phyloP scores from a whole-genome alignment of 2,797 vertebrate genomes.

The Lophura swinhoii region DNA sequence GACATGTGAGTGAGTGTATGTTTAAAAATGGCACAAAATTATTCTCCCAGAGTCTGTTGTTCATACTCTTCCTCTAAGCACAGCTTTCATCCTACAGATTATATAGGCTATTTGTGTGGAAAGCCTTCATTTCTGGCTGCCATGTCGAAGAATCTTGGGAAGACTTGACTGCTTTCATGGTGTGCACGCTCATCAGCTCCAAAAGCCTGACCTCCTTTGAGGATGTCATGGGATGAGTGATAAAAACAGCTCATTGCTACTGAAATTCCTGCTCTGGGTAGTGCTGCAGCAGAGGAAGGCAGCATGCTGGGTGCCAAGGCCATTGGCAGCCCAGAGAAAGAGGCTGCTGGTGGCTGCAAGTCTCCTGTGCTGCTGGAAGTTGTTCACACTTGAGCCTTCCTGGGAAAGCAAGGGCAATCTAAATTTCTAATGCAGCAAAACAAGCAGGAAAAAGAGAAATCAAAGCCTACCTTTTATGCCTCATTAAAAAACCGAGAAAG shows the following conservation, averaged over 20 bases:
- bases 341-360: not conserved
- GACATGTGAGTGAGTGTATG: not conserved
- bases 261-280: accelerated
- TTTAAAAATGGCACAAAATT: not conserved
- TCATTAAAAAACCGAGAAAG: constrained; percentile 18
- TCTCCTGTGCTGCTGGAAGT: not conserved
- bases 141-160: accelerated
- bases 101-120: not conserved
- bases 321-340: accelerated
- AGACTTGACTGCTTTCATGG: not conserved
- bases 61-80: not conserved
- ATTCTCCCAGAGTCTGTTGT: not conserved
- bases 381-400: not conserved
- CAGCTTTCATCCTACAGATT: not conserved
- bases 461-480: not conserved
- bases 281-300: accelerated
- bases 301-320: not conserved
- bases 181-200: accelerated
- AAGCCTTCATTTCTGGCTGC: not conserved
- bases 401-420: constrained; percentile 1
- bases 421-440: constrained; percentile 15
- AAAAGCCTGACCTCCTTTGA: not conserved
- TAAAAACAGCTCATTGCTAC: not conserved
- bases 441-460: not conserved
- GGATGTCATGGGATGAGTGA: accelerated